Conservation (phyloP, 2,888 invertebrate species). For the Drymonia ruficornis region DNA sequence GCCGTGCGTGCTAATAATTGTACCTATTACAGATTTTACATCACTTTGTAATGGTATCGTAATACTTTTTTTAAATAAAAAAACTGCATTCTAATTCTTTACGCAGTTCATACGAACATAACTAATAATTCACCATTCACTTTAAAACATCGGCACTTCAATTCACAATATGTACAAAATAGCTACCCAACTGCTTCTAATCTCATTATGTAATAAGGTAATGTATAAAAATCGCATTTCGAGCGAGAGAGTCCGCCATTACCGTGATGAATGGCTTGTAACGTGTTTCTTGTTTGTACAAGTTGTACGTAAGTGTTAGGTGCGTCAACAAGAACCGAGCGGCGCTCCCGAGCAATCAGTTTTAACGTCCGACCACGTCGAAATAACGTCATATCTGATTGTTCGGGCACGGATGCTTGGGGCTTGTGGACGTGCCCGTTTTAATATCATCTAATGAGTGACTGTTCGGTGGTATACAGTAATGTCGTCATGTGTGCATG, state of each 20-base stretch:
- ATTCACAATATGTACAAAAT: not conserved
- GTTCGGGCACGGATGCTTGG: too few species aligned
- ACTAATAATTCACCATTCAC: constrained; percentile 1
- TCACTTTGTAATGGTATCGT: constrained; percentile 16
- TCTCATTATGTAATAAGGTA: not conserved
- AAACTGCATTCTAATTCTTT: not conserved
- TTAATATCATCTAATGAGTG: not conserved
- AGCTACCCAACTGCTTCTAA: not conserved
- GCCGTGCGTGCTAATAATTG: constrained; percentile 46
- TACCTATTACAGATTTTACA: constrained; percentile 17
- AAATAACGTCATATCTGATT: too few species aligned
- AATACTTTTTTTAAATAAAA: not conserved
- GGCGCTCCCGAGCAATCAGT: too few species aligned
- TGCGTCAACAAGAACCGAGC: too few species aligned
- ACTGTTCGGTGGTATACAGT: not conserved
- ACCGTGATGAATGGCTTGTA: not conserved
- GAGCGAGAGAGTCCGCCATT: not conserved
- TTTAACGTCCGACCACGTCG: too few species aligned
- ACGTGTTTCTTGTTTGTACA: not conserved
- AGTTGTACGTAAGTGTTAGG: not conserved
- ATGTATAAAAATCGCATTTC: constrained; percentile 5
- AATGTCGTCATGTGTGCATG: too few species aligned
- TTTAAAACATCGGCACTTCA: not conserved
- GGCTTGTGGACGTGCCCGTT: too few species aligned
- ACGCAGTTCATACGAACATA: not conserved